Evolutionary conservation across 2,888 invertebrate genomes (phyloP), one percentile per base, ranked within the genome.

Genomic region (Troides aeacus): DNA sequence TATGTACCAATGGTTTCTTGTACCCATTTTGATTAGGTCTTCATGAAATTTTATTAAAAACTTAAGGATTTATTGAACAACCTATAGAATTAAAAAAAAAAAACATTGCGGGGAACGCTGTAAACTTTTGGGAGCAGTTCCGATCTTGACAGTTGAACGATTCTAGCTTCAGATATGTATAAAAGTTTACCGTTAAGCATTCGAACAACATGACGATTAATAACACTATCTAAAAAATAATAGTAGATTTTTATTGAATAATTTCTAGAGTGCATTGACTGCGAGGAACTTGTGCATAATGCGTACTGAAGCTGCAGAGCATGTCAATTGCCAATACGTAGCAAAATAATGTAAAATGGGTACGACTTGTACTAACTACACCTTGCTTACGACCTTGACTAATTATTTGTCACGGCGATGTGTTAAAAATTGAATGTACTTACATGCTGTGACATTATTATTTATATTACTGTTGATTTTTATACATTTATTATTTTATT

Each of bases 1-100:
- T 86, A 89, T 86, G 89, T 89, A 85, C 86, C 88, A 83, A 84
- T 83, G 81, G 83, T 84, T 84, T 85, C 85, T 86, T 87, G 88
- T 89, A 87, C 88, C 90, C 90, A 87, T 89, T 90, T 89, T 86
- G 82, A 85, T 83, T 85, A 86, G 81, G 80, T 83, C 80, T 83
- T 81, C 81, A 79, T 83, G 81, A 76, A 76, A 79, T 79, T 80
- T 82, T 80, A 83, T 76, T 79, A 78, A 79, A 75, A 74, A 75
- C 42, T 23, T 68, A 59, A 69, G 73, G 74, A 74, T 73, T 73
- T 69, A 74, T 71, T 71, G 67, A 68, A 70, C 71, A 68, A 77
- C 50, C 15, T 64, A 62, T 46, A 53, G 72, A 69, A 69, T 70
- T 72, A 62, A 65, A 72, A 62, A 67, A 30, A 30, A 4, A 30